Conservation (phyloP, 1,140 invertebrate genomes). For the Melipona quadrifasciata region DNA sequence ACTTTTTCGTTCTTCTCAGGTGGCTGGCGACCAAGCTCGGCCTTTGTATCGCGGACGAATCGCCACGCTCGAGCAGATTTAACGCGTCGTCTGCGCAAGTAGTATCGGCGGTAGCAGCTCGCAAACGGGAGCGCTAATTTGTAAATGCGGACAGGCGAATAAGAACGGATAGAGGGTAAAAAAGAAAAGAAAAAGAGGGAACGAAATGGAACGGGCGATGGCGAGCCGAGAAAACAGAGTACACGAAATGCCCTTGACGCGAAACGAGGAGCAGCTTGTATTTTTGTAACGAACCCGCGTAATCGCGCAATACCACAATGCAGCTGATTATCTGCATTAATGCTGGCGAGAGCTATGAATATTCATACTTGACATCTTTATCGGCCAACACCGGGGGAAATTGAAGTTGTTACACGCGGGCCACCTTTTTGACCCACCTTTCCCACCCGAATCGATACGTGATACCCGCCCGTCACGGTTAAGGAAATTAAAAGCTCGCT, state of each 20-base stretch:
- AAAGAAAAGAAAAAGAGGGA: too few species aligned
- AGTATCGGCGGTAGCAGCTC: neutral
- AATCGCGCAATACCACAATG: constrained; percentile 36
- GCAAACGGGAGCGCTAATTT: constrained; percentile 30
- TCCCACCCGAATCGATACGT: constrained; percentile 10
- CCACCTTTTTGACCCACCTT: constrained; percentile 28
- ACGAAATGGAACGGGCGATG: constrained; percentile 21
- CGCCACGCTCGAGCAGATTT: constrained; percentile 24
- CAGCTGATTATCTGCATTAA: constrained; percentile 43
- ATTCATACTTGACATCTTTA: constrained; percentile 51
- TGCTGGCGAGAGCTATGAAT: constrained; percentile 43
- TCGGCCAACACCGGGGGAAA: constrained; percentile 12
- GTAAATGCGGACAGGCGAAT: neutral
- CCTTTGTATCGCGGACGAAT: constrained; percentile 14
- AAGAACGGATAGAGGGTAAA: too few species aligned
- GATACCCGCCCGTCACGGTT: constrained; percentile 1
- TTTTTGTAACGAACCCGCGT: constrained; percentile 36
- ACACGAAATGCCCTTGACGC: constrained; percentile 20
- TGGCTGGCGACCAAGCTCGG: neutral
- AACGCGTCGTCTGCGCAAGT: constrained; percentile 11
- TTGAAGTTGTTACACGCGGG: constrained; percentile 7
- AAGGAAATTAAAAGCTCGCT: constrained; percentile 25
- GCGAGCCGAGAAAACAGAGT: constrained; percentile 15
- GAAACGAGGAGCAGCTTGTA: neutral
- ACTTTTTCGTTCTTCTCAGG: constrained; percentile 6